Evolutionary conservation across 1,140 invertebrate genomes (phyloP).

Genomic region (Zaprionus tsacasi): DNA sequence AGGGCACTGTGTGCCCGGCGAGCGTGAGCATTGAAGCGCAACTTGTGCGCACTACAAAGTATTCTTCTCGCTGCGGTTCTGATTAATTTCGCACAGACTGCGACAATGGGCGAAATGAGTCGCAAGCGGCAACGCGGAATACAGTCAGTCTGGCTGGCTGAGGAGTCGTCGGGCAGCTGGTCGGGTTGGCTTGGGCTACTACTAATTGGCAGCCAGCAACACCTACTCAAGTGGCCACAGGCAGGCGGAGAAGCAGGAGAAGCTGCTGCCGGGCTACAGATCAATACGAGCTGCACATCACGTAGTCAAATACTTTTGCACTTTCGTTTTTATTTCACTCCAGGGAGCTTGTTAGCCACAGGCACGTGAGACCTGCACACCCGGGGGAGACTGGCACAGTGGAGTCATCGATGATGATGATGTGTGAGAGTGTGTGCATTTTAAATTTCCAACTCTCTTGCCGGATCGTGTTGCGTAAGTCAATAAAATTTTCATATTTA

Average conservation of each 20-base stretch:
- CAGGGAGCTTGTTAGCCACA: slow-evolving; percentile 76
- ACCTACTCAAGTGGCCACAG: slow-evolving; percentile 31
- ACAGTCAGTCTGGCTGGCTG: background rate
- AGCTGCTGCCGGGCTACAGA: background rate
- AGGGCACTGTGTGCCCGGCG: slow-evolving; percentile 36
- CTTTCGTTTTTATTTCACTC: slow-evolving; percentile 78
- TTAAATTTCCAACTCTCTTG: slow-evolving; percentile 60
- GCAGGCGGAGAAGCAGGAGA: background rate
- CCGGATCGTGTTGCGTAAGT: slow-evolving; percentile 70
- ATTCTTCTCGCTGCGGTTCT: slow-evolving; percentile 2
- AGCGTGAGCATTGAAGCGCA: slow-evolving; percentile 29
- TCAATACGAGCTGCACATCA: slow-evolving; percentile 54
- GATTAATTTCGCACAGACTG: slow-evolving; percentile 76
- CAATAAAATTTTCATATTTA: slow-evolving; percentile 81
- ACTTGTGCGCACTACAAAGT: slow-evolving; percentile 2
- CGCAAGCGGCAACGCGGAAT: slow-evolving; percentile 18
- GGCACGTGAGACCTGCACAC: slow-evolving; percentile 56
- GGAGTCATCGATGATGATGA: slow-evolving; percentile 21
- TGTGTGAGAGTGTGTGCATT: slow-evolving; percentile 69
- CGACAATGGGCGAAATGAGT: slow-evolving; percentile 74
- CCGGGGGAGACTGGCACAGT: background rate
- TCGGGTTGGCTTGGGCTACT: background rate
- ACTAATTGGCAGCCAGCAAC: slow-evolving; percentile 62
- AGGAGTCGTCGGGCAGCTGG: background rate
- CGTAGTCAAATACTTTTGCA: slow-evolving; percentile 71